Percentiles rank a stretch among this genome's conserved stretches.
Conservation (phyloP, 2,113 vertebrate genomes). For the Pseudopipra pipra region DNA sequence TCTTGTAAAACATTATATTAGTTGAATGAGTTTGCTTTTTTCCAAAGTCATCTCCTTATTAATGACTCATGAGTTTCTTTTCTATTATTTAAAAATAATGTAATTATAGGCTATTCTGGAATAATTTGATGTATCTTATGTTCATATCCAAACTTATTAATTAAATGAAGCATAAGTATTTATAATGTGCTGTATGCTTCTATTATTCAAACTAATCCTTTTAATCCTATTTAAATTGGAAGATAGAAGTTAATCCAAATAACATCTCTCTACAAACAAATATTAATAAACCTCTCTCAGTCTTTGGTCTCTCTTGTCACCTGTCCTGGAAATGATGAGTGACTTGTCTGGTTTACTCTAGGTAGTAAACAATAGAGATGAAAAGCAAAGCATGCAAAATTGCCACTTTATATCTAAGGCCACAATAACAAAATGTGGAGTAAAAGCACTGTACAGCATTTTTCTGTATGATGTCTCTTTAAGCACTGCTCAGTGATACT, state of each 20-base stretch:
- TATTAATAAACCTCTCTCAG: slow-evolving; percentile 67
- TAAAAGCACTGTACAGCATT: background rate
- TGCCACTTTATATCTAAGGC: background rate
- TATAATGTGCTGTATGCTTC: slow-evolving; percentile 60
- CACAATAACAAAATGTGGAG: background rate
- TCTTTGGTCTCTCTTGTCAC: slow-evolving; percentile 63
- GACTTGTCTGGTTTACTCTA: slow-evolving; percentile 27
- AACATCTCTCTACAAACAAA: slow-evolving; percentile 72
- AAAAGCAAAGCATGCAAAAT: slow-evolving; percentile 31
- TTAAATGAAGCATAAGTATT: slow-evolving; percentile 71
- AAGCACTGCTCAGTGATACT: background rate
- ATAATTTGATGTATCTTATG: slow-evolving; percentile 73
- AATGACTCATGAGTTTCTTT: slow-evolving; percentile 74
- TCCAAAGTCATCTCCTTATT: slow-evolving; percentile 64
- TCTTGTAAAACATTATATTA: slow-evolving; percentile 61
- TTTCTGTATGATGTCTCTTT: background rate
- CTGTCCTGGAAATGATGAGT: slow-evolving; percentile 33
- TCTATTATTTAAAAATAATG: slow-evolving; percentile 72
- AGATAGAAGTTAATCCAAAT: slow-evolving; percentile 72
- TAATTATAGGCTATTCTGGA: slow-evolving; percentile 69
- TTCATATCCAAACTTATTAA: slow-evolving; percentile 76
- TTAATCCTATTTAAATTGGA: slow-evolving; percentile 76
- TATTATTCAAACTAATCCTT: slow-evolving; percentile 76
- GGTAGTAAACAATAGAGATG: slow-evolving; percentile 13
- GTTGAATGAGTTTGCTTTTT: slow-evolving; percentile 68